Percentiles rank a stretch among this genome's conserved stretches.
Conservation (phyloP, 2,113 vertebrate genomes). For the Siniperca chuatsi region DNA sequence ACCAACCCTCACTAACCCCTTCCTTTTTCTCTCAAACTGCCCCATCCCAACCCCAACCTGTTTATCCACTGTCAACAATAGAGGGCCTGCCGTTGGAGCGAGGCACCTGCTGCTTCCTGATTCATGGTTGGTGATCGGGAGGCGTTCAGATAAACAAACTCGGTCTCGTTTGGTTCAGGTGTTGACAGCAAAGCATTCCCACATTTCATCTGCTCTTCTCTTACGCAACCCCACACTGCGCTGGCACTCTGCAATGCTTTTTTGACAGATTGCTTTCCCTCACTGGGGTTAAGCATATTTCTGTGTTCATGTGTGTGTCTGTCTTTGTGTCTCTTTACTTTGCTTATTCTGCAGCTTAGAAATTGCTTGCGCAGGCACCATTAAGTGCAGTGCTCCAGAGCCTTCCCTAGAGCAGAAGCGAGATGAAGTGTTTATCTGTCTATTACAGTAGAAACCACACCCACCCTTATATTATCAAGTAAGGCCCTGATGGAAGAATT, state of each 20-base stretch:
- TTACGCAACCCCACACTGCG: constrained; percentile 68
- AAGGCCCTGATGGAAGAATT: constrained; percentile 47
- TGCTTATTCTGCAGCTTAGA: constrained; percentile 65
- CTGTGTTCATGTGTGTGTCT: constrained; percentile 28
- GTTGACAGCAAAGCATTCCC: constrained; percentile 79
- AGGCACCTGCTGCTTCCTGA: constrained; percentile 85
- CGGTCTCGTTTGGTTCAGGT: constrained; percentile 68
- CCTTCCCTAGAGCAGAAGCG: constrained; percentile 27
- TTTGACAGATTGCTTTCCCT: constrained; percentile 36
- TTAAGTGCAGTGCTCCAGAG: constrained; percentile 39
- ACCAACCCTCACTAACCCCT: constrained; percentile 47
- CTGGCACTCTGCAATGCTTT: constrained; percentile 23
- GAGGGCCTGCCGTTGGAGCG: constrained; percentile 77
- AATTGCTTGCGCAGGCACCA: constrained; percentile 50
- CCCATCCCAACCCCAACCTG: constrained; percentile 80
- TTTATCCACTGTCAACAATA: constrained; percentile 83
- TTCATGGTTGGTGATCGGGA: constrained; percentile 70
- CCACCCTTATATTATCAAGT: constrained; percentile 15
- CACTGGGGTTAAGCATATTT: constrained; percentile 38
- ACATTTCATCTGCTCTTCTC: constrained; percentile 71
- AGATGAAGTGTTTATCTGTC: constrained; percentile 57
- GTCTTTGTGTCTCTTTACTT: constrained; percentile 47
- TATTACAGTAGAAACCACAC: constrained; percentile 52
- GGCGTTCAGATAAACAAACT: constrained; percentile 77
- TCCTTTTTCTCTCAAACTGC: constrained; percentile 42